phyloP scores from a whole-genome alignment of 2,888 invertebrate genomes.

The Drosophila mercatorum region DNA sequence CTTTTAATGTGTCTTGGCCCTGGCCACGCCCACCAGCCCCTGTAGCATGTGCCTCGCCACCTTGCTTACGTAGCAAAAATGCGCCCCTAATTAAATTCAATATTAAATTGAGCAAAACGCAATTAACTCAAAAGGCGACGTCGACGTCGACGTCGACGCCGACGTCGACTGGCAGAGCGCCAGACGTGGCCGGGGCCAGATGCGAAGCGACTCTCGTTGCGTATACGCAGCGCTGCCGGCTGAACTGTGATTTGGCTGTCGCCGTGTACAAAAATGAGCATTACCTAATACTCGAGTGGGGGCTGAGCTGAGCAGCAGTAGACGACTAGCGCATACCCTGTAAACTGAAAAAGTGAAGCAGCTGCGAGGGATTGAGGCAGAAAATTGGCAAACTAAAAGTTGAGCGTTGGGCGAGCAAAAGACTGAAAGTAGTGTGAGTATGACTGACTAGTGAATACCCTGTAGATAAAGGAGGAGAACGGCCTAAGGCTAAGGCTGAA shows the following conservation, averaged over 20 bases:
- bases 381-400: too few relatives aligned
- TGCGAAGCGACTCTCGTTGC: conserved; percentile 16
- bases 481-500: too few relatives aligned
- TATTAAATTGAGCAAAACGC: conserved; percentile 82
- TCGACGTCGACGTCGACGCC: conserved; percentile 11
- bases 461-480: too few relatives aligned
- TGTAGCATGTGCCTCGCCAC: conserved; percentile 19
- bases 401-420: too few relatives aligned
- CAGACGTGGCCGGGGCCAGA: conserved; percentile 24
- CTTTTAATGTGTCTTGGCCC: conserved; percentile 73
- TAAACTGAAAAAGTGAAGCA: too few relatives aligned
- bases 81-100: conserved; percentile 81
- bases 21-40: conserved; percentile 13
- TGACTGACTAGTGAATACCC: too few relatives aligned
- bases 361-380: too few relatives aligned
- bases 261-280: not conserved
- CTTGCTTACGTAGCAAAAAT: conserved; percentile 71
- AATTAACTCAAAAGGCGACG: conserved; percentile 77
- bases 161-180: conserved; percentile 28
- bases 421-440: too few relatives aligned
- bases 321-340: not conserved
- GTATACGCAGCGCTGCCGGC: conserved; percentile 41
- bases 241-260: conserved; percentile 42
- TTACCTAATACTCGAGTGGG: not conserved
- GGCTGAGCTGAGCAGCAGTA: too few relatives aligned